A percentile compares a stretch with the other conserved stretches of the same genome.
Conservation (phyloP, 2,113 vertebrate species). For the Talpa occidentalis region DNA sequence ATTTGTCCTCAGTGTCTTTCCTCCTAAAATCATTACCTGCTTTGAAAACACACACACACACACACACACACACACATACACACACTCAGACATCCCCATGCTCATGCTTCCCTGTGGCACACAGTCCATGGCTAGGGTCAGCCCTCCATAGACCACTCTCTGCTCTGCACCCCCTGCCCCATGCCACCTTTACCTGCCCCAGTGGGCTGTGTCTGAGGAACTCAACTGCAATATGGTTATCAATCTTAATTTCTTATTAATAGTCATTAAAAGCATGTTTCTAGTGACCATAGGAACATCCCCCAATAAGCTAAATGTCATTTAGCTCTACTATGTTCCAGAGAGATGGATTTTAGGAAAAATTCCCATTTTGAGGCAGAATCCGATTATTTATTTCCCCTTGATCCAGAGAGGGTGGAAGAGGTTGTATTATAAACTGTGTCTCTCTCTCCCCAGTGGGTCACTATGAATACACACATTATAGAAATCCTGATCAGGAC, state of each 20-base stretch:
- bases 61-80: background rate
- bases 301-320: background rate
- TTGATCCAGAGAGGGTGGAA: background rate
- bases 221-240: background rate
- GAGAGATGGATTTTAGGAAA: background rate
- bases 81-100: background rate
- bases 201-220: background rate
- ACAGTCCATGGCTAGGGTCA: no score
- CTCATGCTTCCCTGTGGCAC: background rate
- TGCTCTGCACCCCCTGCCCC: background rate
- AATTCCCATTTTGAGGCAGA: background rate
- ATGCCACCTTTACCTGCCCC: background rate
- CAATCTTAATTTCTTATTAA: background rate
- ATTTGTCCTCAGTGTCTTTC: background rate
- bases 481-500: background rate
- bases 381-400: background rate
- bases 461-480: background rate
- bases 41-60: accelerated
- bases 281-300: background rate
- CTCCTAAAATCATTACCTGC: background rate
- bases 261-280: background rate
- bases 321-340: background rate
- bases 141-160: background rate
- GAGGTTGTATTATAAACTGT: background rate
- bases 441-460: background rate